Conservation (phyloP, 2,797 vertebrate genomes). For the Sebastes cheni region DNA sequence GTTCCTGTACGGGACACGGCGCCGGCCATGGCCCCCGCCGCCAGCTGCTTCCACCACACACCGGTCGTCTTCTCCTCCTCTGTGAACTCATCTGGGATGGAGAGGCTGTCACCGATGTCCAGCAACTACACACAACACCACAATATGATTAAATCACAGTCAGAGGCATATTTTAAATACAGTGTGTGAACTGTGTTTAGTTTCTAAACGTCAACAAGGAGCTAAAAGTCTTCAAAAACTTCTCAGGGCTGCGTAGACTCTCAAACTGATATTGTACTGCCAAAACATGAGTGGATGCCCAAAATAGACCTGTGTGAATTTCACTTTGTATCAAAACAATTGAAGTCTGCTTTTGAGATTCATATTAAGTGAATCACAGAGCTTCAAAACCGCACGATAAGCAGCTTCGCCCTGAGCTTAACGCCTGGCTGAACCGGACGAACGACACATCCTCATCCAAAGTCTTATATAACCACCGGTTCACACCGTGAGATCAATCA, state of each 20-base stretch:
- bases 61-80: slow-evolving; percentile 92
- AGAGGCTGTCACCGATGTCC: slow-evolving; percentile 93
- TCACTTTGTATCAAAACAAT: not conserved
- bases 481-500: not conserved
- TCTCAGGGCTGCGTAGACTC: too few relatives aligned
- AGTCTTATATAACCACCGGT: slow-evolving; percentile 35
- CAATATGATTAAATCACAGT: not conserved
- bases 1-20: slow-evolving; percentile 93
- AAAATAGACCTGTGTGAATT: not conserved
- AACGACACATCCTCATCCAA: not conserved
- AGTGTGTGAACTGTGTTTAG: not conserved
- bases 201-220: not conserved
- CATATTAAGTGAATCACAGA: not conserved
- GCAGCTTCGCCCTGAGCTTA: slow-evolving; percentile 6
- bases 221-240: not conserved
- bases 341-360: not conserved
- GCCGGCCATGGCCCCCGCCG: slow-evolving; percentile 89
- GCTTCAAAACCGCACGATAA: not conserved
- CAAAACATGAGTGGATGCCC: not conserved
- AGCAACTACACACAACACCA: slow-evolving; percentile 81
- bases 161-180: not conserved
- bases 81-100: slow-evolving; percentile 94
- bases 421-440: not conserved
- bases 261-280: not conserved
- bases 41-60: slow-evolving; percentile 93